Evolutionary conservation across 2,888 invertebrate species (phyloP).

Genomic region (Caradrina kadenii): DNA sequence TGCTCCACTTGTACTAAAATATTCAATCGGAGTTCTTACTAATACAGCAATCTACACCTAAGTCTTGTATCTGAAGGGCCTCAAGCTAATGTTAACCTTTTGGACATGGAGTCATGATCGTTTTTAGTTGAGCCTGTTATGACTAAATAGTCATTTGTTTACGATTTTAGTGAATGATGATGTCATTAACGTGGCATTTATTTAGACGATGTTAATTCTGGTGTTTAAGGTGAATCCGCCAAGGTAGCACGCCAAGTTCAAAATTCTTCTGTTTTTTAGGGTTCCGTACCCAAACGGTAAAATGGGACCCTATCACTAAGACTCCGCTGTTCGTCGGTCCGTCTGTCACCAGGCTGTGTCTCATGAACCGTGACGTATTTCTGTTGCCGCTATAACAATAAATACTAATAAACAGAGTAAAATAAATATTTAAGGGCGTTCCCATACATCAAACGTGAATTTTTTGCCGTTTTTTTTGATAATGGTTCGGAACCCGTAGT

Average conservation of each 20-base stretch:
- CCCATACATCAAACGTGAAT: no score
- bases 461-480: no score
- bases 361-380: no score
- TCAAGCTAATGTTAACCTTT: constrained; percentile 28
- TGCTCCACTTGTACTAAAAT: not conserved
- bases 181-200: constrained; percentile 54
- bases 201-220: not conserved
- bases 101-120: constrained; percentile 33
- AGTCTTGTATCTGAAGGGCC: constrained; percentile 9
- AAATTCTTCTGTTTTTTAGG: not conserved
- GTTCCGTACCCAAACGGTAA: no score
- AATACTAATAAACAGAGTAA: no score
- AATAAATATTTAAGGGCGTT: no score
- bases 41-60: not conserved
- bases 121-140: constrained; percentile 25
- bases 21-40: not conserved
- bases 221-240: not conserved
- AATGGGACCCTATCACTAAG: no score
- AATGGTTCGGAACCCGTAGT: no score
- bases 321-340: no score
- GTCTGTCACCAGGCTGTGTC: no score
- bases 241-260: not conserved
- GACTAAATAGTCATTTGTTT: constrained; percentile 33
- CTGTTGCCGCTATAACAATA: no score
- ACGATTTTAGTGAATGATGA: constrained; percentile 36